Evolutionary conservation across 2,797 vertebrate species (phyloP).

Genomic region (Leptoclinus maculatus): DNA sequence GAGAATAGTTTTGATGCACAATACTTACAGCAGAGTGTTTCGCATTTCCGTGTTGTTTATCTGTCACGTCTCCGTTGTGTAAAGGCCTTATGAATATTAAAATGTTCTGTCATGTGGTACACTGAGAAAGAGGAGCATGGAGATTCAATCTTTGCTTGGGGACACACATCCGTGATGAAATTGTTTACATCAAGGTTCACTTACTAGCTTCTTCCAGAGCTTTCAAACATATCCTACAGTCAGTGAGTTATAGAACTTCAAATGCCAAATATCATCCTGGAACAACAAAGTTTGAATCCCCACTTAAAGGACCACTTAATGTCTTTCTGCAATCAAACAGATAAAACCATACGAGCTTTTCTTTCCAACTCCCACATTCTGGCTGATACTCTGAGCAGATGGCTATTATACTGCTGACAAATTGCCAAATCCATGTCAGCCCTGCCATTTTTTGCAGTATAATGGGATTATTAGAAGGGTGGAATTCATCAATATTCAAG

Average conservation of each 20-base stretch:
- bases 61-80: too few relatives aligned
- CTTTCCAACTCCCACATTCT: conserved; percentile 1
- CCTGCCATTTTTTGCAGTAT: conserved; percentile 28
- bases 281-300: neutral
- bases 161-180: neutral
- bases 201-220: neutral
- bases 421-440: conserved; percentile 10
- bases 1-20: too few relatives aligned
- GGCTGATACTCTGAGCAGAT: conserved; percentile 23
- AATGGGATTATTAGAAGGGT: conserved; percentile 34
- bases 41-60: too few relatives aligned
- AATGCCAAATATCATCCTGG: neutral
- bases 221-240: neutral
- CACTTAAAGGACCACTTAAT: neutral
- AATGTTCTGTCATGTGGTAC: too few relatives aligned
- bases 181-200: neutral
- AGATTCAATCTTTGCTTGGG: neutral
- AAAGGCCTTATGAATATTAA: too few relatives aligned
- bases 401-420: conserved; percentile 13
- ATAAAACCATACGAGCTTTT: neutral
- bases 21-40: too few relatives aligned
- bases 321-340: neutral
- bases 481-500: conserved; percentile 28
- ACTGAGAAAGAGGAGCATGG: too few relatives aligned
- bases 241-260: neutral